These are phyloP conservation scores for Trogon surrucura DNA, from an alignment of 2,113 vertebrate genomes.

Conservation along the genomic window DNA sequence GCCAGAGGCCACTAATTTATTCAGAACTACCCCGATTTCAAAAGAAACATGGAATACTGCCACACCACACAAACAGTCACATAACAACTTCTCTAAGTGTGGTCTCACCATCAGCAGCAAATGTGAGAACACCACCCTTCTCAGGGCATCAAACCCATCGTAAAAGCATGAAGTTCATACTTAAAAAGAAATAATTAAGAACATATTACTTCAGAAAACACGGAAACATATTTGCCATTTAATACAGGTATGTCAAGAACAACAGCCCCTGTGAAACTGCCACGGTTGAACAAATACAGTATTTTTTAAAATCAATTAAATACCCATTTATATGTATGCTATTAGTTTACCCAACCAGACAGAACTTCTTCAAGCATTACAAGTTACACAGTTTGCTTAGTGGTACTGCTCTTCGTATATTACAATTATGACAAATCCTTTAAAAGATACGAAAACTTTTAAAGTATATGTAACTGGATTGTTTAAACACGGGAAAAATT, in stretches of 20 bases:
- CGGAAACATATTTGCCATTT: neutral
- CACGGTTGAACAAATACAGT: neutral
- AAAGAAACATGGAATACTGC: fast-evolving
- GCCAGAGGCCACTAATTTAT: neutral
- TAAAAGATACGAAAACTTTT: neutral
- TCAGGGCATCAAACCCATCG: neutral
- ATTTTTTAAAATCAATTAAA: neutral
- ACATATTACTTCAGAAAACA: neutral
- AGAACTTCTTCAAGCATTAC: neutral
- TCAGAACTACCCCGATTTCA: fast-evolving
- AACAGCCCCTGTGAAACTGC: neutral
- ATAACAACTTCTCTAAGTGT: neutral
- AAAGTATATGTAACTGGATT: neutral
- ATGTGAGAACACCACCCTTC: neutral
- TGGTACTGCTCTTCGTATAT: neutral
- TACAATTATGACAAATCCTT: neutral
- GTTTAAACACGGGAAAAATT: neutral
- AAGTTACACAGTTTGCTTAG: neutral
- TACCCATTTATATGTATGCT: neutral
- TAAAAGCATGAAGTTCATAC: neutral
- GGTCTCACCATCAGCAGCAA: neutral
- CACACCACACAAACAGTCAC: neutral
- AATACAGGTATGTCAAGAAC: neutral
- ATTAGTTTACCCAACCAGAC: neutral
- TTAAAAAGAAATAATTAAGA: neutral